Evolutionary conservation across 2,113 vertebrate genomes (phyloP).

Genomic region (Odocoileus hemionus): DNA sequence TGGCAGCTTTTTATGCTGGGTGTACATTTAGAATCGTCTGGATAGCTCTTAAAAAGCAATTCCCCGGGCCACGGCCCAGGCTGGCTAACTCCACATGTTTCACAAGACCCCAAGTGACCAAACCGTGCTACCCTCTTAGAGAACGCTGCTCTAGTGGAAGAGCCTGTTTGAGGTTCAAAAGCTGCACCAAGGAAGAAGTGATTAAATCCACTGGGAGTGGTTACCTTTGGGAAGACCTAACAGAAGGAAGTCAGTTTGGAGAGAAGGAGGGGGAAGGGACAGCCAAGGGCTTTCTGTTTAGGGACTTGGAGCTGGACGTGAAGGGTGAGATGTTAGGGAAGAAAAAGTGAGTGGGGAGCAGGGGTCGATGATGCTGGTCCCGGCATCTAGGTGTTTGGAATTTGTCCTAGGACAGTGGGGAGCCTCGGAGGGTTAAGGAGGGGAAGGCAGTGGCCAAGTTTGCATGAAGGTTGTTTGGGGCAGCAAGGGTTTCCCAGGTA

Average conservation of each 20-base stretch:
- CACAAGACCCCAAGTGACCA: not conserved
- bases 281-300: not conserved
- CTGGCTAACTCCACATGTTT: not conserved
- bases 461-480: not conserved
- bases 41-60: not conserved
- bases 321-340: not conserved
- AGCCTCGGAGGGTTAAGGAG: not conserved
- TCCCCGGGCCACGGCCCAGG: rapidly evolving
- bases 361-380: not conserved
- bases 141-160: not conserved
- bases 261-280: not conserved
- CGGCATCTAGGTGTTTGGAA: not conserved
- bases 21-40: not conserved
- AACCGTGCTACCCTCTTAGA: not conserved
- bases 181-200: not conserved
- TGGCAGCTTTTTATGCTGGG: not conserved
- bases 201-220: not conserved
- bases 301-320: rapidly evolving
- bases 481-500: not conserved
- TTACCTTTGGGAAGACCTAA: not conserved
- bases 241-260: not conserved
- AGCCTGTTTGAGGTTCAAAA: not conserved
- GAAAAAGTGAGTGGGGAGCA: not conserved
- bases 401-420: not conserved
- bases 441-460: not conserved